Conservation (phyloP, 2,113 vertebrate species). For the Phalacrocorax carbo region DNA sequence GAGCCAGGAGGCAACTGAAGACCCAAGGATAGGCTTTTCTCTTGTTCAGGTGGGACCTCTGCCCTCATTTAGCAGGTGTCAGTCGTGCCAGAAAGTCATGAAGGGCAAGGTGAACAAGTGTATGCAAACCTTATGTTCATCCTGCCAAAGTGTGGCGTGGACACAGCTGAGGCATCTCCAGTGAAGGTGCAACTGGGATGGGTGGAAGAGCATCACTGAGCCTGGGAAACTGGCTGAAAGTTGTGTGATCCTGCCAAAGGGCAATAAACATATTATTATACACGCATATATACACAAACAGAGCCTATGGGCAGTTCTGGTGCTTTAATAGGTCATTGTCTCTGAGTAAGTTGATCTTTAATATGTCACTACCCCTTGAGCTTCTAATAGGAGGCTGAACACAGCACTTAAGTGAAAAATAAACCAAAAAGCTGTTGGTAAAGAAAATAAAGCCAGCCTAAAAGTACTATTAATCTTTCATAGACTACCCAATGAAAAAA, state of each 20-base stretch:
- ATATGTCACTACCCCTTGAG: background rate
- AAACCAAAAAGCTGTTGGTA: background rate
- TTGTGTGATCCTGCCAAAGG: background rate
- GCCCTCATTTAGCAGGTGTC: background rate
- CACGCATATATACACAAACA: background rate
- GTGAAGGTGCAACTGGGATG: background rate
- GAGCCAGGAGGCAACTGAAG: background rate
- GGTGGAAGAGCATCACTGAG: background rate
- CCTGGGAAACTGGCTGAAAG: background rate
- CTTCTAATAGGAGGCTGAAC: background rate
- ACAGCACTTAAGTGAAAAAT: background rate
- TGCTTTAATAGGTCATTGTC: background rate
- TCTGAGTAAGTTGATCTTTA: background rate
- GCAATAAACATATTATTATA: background rate
- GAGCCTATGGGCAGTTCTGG: background rate
- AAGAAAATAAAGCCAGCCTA: background rate
- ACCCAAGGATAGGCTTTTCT: background rate
- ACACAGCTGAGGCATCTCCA: background rate
- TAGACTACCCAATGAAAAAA: background rate
- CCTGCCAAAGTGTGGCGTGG: background rate
- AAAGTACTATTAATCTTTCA: background rate
- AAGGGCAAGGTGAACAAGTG: background rate
- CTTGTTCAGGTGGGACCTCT: background rate
- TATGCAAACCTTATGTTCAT: background rate
- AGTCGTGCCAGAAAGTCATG: background rate